Base-by-base conservation (phyloP, 2,797 vertebrate genomes). In the Psittacula echo region DNA sequence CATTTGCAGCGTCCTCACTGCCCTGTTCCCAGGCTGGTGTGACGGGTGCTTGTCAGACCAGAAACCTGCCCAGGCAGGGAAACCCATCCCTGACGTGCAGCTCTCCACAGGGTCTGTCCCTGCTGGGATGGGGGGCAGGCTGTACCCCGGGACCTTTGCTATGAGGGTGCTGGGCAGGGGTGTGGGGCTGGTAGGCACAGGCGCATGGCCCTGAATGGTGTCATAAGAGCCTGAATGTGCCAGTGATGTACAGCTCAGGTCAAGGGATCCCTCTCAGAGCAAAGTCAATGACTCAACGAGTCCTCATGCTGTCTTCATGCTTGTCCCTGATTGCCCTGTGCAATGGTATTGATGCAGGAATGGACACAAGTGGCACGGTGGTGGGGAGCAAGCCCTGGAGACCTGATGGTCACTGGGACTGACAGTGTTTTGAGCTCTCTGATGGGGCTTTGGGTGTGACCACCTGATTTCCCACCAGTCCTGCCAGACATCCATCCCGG, bases 341-440 rank as follows among this genome's bases (percentile, higher is more conserved):
- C 1, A 2, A 60, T 15, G 88, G 2, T 39, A 3, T 0, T 7
- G 39, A 30, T 17, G 44, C 12, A 34, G 34, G 22, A 44, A 51
- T 1, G 23, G 50, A 50, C 53, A 9, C 0, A 0, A 19, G 39
- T 0, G 1, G 58, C 32, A 23, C 24, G 19, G 29, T 1, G 3
- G 17, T 34, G 68, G 18, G 21, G 13, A 62, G 32, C 1, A 3
- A 48, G 45, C 26, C 4, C 48, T 37, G 64, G 23, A 64, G 66
- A 60, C 41, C 8, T 50, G 73, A 5, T 68, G 67, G 54, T 26
- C 15, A 4, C 45, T 9, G 37, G 9, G 8, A 6, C 68, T 79
- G 42, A 44, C 34, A 23, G 3, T 24, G 0, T 39, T 84, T 54
- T 39, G 53, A 22, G 21, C 56, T 50, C 56, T 71, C 20, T 58